Evolutionary conservation across 37 sponge, comb jelly and placozoan genomes (phyloP).

Genomic region (Spongia lamella): DNA sequence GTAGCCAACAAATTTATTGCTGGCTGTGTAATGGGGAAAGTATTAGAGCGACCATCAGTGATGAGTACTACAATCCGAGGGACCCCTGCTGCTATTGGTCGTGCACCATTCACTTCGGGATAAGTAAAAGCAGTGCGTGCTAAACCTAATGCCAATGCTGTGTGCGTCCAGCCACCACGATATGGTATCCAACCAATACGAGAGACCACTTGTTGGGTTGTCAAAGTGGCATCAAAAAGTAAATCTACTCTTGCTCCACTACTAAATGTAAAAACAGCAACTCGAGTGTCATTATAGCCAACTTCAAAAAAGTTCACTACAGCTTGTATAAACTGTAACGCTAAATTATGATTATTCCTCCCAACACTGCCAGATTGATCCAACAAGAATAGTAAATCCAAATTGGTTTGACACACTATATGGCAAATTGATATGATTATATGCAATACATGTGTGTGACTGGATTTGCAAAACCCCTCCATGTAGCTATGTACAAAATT

Average conservation of each 20-base stretch:
- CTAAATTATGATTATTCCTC: conserved; percentile 41
- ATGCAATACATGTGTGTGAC: too few relatives aligned
- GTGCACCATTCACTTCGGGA: conserved; percentile 2
- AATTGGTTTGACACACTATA: conserved; percentile 63
- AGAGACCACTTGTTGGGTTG: conserved; percentile 6
- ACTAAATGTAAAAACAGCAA: conserved; percentile 65
- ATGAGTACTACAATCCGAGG: conserved; percentile 45
- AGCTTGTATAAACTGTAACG: conserved; percentile 58
- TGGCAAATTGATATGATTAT: background rate
- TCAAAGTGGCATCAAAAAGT: conserved; percentile 23
- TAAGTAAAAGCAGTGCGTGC: conserved; percentile 37
- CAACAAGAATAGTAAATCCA: conserved; percentile 78
- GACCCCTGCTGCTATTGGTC: conserved; percentile 25
- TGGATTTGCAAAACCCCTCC: too few relatives aligned
- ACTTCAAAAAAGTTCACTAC: conserved; percentile 73
- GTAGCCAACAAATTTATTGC: conserved; percentile 51
- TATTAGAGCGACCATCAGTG: conserved; percentile 75
- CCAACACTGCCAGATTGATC: conserved; percentile 87
- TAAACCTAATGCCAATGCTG: conserved; percentile 47
- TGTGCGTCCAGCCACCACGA: conserved; percentile 69
- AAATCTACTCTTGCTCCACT: conserved; percentile 44
- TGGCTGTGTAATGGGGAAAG: conserved; percentile 10
- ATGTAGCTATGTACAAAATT: too few relatives aligned
- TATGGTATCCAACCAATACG: conserved; percentile 15
- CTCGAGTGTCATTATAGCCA: conserved; percentile 46